A percentile compares a stretch with the other conserved stretches of the same genome.
Conservation (phyloP, 2,888 invertebrate genomes). For the Alviniconcha strummeri region DNA sequence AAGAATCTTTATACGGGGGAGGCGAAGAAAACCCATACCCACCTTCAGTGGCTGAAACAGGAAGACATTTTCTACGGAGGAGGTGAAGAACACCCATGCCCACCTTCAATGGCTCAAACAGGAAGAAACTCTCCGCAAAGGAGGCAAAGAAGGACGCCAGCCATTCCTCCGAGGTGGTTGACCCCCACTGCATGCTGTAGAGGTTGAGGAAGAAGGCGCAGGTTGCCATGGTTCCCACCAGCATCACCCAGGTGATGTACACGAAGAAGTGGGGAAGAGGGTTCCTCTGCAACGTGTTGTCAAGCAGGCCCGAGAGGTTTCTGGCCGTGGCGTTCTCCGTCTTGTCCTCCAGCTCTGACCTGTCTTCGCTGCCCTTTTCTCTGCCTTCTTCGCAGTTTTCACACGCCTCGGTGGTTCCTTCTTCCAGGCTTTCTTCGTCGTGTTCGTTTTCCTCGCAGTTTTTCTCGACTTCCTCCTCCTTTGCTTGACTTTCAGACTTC, state of each 20-base stretch:
- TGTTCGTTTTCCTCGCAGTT: no score
- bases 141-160: constrained; percentile 71
- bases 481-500: no score
- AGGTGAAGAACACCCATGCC: constrained; percentile 34
- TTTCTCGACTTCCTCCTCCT: no score
- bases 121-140: constrained; percentile 69
- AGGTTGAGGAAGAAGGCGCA: constrained; percentile 72
- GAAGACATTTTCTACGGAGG: not conserved
- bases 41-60: not conserved
- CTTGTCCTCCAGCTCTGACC: not conserved
- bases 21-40: no score
- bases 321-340: not conserved
- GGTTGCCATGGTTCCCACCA: constrained; percentile 55
- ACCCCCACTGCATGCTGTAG: constrained; percentile 74
- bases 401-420: not conserved
- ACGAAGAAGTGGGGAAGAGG: constrained; percentile 41
- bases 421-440: not conserved
- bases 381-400: not conserved
- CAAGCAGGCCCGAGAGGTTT: not conserved
- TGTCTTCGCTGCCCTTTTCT: no score
- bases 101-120: constrained; percentile 71
- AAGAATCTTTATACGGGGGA: no score
- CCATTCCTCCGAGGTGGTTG: constrained; percentile 73
- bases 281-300: constrained; percentile 16
- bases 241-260: constrained; percentile 68